Evolutionary conservation across 2,113 vertebrate species (phyloP).

Genomic region (Sturnus vulgaris): DNA sequence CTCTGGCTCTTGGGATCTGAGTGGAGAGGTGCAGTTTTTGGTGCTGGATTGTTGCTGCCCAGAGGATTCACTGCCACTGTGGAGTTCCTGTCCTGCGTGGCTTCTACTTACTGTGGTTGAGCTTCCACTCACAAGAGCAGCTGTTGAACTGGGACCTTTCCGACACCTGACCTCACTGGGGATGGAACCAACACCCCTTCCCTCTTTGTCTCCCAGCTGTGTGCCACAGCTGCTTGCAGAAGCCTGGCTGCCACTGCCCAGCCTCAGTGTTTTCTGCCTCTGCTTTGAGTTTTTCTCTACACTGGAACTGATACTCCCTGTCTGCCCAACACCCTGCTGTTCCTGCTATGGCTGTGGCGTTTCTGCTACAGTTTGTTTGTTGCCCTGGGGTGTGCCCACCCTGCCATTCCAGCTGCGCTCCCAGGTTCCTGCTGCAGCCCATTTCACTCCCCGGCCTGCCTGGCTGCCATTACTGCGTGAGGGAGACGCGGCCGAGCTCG

Average conservation of each 20-base stretch:
- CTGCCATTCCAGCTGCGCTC: not conserved
- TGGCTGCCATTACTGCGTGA: not conserved
- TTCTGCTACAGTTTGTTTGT: not conserved
- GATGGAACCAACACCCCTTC: not conserved
- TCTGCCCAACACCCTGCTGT: fast-evolving
- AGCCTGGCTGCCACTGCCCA: fast-evolving
- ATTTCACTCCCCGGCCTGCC: not conserved
- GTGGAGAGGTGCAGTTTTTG: not conserved
- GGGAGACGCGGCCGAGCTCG: not conserved
- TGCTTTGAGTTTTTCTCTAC: not conserved
- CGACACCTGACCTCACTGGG: not conserved
- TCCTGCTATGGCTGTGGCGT: fast-evolving
- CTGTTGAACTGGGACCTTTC: not conserved
- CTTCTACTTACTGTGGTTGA: not conserved
- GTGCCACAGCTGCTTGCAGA: not conserved
- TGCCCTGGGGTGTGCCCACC: fast-evolving
- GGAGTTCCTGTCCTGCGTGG: not conserved
- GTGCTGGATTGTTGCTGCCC: not conserved
- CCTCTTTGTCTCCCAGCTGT: not conserved
- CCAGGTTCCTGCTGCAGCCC: too few species aligned
- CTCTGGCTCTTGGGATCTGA: fast-evolving
- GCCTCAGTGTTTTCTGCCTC: too few species aligned
- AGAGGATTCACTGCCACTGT: not conserved
- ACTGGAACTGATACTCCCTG: fast-evolving
- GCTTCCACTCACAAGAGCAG: not conserved